Evolutionary conservation across 1,140 invertebrate species (phyloP).

Genomic region (Zaprionus tsacasi): DNA sequence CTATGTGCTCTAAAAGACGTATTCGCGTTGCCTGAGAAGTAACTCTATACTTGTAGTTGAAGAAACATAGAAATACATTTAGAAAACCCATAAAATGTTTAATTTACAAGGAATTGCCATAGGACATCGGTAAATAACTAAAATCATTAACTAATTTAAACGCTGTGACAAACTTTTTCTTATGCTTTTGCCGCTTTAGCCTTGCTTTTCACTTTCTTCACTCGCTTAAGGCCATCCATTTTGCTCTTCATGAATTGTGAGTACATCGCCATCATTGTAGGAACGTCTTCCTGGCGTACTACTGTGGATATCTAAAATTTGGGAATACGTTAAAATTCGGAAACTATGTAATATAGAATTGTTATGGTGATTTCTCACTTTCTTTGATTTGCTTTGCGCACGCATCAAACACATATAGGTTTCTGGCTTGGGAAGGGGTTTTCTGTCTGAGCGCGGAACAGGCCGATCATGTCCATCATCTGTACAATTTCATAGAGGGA

Average conservation of each 20-base stretch:
- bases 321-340: not conserved
- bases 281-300: constrained; percentile 92
- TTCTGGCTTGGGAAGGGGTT: constrained; percentile 85
- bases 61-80: not conserved
- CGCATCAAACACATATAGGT: constrained; percentile 91
- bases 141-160: constrained; percentile 58
- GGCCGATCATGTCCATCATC: constrained; percentile 91
- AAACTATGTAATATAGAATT: not conserved
- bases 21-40: not conserved
- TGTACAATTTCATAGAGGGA: constrained; percentile 75
- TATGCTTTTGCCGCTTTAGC: constrained; percentile 86
- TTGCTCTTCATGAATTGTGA: constrained; percentile 92
- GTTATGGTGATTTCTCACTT: constrained; percentile 75
- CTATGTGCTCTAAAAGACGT: constrained; percentile 23
- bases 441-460: constrained; percentile 86
- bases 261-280: constrained; percentile 93
- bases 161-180: not conserved
- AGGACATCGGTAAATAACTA: constrained; percentile 50
- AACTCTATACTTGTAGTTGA: not conserved
- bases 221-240: constrained; percentile 93
- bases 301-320: constrained; percentile 87
- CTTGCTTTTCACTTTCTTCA: constrained; percentile 91
- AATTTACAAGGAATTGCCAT: constrained; percentile 59
- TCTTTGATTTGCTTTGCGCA: constrained; percentile 89
- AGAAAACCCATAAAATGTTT: constrained; percentile 51